phyloP scores from a whole-genome alignment of 2,797 vertebrate genomes.

The Bufotes viridis region DNA sequence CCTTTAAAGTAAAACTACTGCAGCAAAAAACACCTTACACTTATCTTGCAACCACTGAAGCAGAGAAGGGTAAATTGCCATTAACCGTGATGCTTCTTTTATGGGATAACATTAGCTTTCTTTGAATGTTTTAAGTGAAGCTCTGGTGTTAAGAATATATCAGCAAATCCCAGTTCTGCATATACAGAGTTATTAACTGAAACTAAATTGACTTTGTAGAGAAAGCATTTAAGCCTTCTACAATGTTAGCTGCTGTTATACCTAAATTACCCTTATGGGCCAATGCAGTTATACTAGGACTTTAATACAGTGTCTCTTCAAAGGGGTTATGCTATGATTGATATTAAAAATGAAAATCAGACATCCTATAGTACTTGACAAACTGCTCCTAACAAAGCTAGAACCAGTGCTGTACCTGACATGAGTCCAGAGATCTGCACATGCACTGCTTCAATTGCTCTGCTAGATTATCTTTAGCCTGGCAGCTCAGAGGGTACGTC shows the following conservation, averaged over 20 bases:
- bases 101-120: neutral
- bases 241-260: neutral
- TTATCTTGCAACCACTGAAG: neutral
- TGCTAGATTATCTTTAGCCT: no score
- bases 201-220: neutral
- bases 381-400: no score
- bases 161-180: neutral
- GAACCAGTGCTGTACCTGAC: no score
- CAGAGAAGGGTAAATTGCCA: constrained; percentile 15
- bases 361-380: no score
- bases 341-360: no score
- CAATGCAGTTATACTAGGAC: neutral
- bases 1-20: neutral
- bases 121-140: neutral
- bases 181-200: neutral
- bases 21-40: neutral
- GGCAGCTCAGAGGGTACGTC: no score
- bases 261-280: neutral
- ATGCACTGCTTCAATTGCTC: no score
- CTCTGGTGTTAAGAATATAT: neutral
- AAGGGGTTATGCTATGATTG: no score
- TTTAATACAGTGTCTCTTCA: neutral
- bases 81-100: neutral
- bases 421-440: no score
- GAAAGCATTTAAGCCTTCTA: neutral